Percentiles rank a stretch among this genome's conserved stretches.
Conservation (phyloP, 2,797 vertebrate genomes). For the Protonibea diacanthus region DNA sequence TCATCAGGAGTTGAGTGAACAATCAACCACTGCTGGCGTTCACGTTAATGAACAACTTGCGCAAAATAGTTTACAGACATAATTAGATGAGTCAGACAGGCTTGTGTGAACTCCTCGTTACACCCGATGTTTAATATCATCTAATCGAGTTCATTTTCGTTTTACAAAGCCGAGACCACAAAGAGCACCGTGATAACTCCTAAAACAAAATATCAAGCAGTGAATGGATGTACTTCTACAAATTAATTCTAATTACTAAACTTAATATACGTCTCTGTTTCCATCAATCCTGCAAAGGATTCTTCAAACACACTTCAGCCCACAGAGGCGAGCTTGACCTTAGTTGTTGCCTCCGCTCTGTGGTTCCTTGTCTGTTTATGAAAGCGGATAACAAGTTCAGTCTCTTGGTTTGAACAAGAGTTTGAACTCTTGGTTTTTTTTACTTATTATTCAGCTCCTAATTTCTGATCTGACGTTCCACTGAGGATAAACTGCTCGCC, state of each 20-base stretch:
- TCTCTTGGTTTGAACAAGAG: slow-evolving; percentile 13
- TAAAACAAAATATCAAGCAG: not conserved
- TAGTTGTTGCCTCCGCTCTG: not conserved
- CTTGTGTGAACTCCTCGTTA: slow-evolving; percentile 39
- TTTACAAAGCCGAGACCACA: not conserved
- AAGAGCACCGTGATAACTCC: not conserved
- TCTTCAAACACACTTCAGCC: not conserved
- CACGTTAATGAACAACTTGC: slow-evolving; percentile 47
- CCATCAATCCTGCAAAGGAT: not conserved
- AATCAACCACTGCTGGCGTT: slow-evolving; percentile 25
- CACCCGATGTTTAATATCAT: slow-evolving; percentile 28
- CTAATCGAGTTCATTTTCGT: slow-evolving; percentile 33
- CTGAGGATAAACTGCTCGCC: slow-evolving; percentile 52
- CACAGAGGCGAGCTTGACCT: slow-evolving; percentile 18
- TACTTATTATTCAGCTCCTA: slow-evolving; percentile 39
- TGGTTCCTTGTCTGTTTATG: slow-evolving; percentile 10
- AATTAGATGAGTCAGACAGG: slow-evolving; percentile 47
- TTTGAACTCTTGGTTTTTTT: too few species aligned
- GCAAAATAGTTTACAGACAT: slow-evolving; percentile 52
- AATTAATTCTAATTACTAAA: not conserved
- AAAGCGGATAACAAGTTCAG: slow-evolving; percentile 20
- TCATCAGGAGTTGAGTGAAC: slow-evolving; percentile 21
- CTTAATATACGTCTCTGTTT: not conserved
- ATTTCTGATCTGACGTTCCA: slow-evolving; percentile 35
- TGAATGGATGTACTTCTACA: not conserved